Percentiles rank a stretch among this genome's conserved stretches.
These are phyloP conservation scores for Megalopta genalis DNA, from an alignment of 1,140 invertebrate genomes.

Conservation along the genomic window DNA sequence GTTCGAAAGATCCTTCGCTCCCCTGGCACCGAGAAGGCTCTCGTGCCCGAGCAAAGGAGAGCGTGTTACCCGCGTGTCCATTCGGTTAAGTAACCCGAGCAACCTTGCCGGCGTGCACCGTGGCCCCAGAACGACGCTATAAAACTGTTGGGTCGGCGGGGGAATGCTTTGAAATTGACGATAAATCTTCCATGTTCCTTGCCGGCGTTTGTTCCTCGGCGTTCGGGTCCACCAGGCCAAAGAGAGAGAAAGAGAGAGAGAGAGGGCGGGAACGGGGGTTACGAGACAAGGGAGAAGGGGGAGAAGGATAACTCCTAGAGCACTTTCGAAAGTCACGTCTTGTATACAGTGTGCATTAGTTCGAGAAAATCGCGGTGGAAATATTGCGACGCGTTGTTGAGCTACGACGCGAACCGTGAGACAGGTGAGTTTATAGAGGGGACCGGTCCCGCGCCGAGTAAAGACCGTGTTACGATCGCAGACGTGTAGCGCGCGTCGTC, in stretches of 20 bases:
- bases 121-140: constrained; percentile 16
- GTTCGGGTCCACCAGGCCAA: constrained; percentile 3
- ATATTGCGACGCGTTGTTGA: constrained; percentile 34
- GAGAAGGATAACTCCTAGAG: constrained; percentile 26
- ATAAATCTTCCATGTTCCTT: constrained; percentile 30
- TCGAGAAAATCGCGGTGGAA: constrained; percentile 39
- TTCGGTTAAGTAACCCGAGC: constrained; percentile 37
- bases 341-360: constrained; percentile 34
- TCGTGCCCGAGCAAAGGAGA: background rate
- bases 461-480: no score
- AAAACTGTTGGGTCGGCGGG: constrained; percentile 21
- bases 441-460: no score
- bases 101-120: constrained; percentile 38
- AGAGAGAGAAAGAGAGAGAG: no score
- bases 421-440: constrained; percentile 1
- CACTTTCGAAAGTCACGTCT: constrained; percentile 36
- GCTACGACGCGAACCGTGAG: constrained; percentile 9
- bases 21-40: background rate
- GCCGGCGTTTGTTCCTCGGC: constrained; percentile 35
- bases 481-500: no score
- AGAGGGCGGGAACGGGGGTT: no score
- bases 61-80: background rate
- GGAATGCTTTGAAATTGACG: constrained; percentile 41
- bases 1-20: no score
- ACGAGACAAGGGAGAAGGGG: background rate